These are phyloP conservation scores for Hoplodrina ambigua DNA, from an alignment of 2,888 invertebrate species.

Conservation along the genomic window DNA sequence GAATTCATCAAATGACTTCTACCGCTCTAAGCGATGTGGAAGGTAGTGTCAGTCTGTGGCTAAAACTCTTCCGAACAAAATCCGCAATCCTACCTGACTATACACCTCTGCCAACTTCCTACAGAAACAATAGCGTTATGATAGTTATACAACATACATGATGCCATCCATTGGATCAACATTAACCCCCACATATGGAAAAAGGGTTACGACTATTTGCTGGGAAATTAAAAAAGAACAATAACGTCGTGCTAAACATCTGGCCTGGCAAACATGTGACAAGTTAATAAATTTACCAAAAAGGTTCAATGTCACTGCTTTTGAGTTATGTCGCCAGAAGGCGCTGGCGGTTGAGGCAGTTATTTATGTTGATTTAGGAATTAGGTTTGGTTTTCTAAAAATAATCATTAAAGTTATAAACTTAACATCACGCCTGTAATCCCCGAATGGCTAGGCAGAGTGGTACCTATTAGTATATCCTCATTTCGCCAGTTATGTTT, in stretches of 20 bases:
- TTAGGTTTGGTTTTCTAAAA: too few relatives aligned
- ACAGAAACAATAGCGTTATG: neutral
- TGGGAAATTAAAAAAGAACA: conserved; percentile 51
- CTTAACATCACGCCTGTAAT: too few relatives aligned
- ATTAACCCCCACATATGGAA: conserved; percentile 22
- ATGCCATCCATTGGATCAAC: neutral
- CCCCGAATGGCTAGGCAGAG: too few relatives aligned
- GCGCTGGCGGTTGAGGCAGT: conserved; percentile 49
- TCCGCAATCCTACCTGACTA: too few relatives aligned
- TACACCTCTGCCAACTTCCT: neutral
- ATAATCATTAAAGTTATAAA: too few relatives aligned
- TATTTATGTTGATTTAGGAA: conserved; percentile 59
- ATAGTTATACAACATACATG: neutral
- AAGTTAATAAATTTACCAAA: conserved; percentile 59
- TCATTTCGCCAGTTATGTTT: too few relatives aligned
- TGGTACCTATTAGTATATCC: too few relatives aligned
- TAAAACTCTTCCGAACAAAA: too few relatives aligned
- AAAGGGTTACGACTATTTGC: conserved; percentile 24
- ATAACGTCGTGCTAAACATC: conserved; percentile 39
- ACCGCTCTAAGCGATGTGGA: too few relatives aligned
- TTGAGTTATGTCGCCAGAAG: conserved; percentile 62
- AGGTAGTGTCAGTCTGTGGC: too few relatives aligned
- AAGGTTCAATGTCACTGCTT: conserved; percentile 62
- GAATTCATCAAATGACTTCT: too few relatives aligned
- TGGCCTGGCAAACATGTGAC: conserved; percentile 34